These are phyloP conservation scores for Hapalemur alaotrensis DNA, from an alignment of 2,797 vertebrate genomes.

Conservation along the genomic window DNA sequence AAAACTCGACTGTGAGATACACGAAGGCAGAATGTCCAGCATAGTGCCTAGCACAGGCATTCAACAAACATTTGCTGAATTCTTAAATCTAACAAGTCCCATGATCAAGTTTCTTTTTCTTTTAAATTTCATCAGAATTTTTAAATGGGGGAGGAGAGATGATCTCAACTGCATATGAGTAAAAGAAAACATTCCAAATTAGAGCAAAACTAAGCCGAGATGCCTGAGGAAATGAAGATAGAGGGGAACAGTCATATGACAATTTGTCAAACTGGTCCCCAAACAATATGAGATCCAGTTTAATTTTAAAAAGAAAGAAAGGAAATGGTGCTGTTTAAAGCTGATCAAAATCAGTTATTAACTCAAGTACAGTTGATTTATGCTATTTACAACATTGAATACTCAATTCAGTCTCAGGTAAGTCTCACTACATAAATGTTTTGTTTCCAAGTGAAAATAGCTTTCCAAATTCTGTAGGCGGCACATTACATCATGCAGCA, in stretches of 20 bases:
- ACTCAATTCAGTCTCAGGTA: neutral
- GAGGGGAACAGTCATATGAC: neutral
- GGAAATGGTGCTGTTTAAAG: neutral
- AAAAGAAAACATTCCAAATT: constrained; percentile 16
- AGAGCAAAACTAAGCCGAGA: constrained; percentile 15
- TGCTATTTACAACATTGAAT: neutral
- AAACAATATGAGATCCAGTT: neutral
- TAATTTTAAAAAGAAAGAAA: neutral
- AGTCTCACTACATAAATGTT: neutral
- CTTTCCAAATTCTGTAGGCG: neutral
- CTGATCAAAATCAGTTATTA: neutral
- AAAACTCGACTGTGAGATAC: accelerated
- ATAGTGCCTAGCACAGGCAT: neutral
- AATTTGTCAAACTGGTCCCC: neutral
- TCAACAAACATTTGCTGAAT: neutral
- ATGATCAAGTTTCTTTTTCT: neutral
- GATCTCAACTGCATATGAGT: neutral
- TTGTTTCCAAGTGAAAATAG: neutral
- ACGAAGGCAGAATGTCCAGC: neutral
- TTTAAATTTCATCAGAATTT: neutral
- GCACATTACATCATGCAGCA: neutral
- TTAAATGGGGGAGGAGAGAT: neutral
- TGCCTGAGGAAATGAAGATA: neutral
- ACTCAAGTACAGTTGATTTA: neutral
- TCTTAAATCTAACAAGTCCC: neutral